Conservation (phyloP, 1,140 invertebrate species). For the Sminthurides bifidus region DNA sequence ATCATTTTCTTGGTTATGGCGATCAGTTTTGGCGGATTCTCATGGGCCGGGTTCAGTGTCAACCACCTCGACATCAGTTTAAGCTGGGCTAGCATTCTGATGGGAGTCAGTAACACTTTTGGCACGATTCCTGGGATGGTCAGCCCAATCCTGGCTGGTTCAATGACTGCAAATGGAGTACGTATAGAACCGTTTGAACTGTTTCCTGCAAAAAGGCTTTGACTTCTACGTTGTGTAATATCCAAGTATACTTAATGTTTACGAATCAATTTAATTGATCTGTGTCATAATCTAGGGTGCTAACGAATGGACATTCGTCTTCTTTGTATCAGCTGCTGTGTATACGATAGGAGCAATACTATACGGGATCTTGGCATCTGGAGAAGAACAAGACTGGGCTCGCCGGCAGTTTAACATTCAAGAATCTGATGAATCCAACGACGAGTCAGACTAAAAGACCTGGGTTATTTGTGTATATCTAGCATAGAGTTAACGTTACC, state of each 20-base stretch:
- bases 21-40: constrained; percentile 75
- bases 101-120: constrained; percentile 79
- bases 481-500: too few species aligned
- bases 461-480: neutral
- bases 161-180: constrained; percentile 59
- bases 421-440: neutral
- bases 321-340: constrained; percentile 64
- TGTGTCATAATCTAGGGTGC: constrained; percentile 45
- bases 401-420: neutral
- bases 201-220: too few species aligned
- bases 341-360: constrained; percentile 64
- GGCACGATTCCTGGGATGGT: constrained; percentile 78
- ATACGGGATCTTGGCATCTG: constrained; percentile 67
- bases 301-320: constrained; percentile 67
- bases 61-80: constrained; percentile 80
- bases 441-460: constrained; percentile 13
- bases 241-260: neutral
- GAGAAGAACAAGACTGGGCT: constrained; percentile 67
- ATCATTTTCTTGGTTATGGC: constrained; percentile 67
- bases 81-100: constrained; percentile 63
- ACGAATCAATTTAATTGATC: constrained; percentile 17
- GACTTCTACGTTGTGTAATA: neutral
- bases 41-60: constrained; percentile 70
- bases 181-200: too few species aligned
- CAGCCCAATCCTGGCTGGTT: constrained; percentile 64